Percentiles rank a stretch among this genome's conserved stretches.
Evolutionary conservation across 2,797 vertebrate genomes (phyloP).

Genomic region (Poecilia gillii): DNA sequence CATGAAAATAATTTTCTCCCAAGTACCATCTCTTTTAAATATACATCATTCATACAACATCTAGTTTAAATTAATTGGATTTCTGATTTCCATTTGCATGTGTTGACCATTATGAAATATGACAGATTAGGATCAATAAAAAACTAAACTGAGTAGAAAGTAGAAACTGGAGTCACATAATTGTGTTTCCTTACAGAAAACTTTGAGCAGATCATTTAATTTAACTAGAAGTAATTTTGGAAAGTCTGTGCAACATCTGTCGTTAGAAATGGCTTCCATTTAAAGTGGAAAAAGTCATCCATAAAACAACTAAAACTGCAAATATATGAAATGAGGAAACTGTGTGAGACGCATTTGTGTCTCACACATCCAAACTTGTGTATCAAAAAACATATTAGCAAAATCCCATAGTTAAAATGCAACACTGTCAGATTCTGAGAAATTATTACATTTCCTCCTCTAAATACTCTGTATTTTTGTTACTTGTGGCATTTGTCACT

Average conservation of each 20-base stretch:
- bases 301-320: neutral
- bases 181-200: neutral
- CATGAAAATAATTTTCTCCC: too few relatives aligned
- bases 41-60: neutral
- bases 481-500: neutral
- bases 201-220: neutral
- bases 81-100: neutral
- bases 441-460: neutral
- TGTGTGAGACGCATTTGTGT: neutral
- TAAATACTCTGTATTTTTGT: neutral
- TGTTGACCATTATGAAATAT: neutral
- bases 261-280: neutral
- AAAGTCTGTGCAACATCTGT: neutral
- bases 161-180: neutral
- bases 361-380: neutral
- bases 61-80: neutral
- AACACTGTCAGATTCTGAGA: neutral
- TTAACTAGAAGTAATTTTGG: neutral
- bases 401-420: neutral
- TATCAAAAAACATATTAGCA: neutral
- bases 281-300: neutral
- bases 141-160: neutral
- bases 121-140: neutral
- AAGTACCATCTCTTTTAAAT: neutral
- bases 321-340: neutral